Base-by-base conservation (phyloP, 2,113 vertebrate genomes). In the Verasper variegatus region DNA sequence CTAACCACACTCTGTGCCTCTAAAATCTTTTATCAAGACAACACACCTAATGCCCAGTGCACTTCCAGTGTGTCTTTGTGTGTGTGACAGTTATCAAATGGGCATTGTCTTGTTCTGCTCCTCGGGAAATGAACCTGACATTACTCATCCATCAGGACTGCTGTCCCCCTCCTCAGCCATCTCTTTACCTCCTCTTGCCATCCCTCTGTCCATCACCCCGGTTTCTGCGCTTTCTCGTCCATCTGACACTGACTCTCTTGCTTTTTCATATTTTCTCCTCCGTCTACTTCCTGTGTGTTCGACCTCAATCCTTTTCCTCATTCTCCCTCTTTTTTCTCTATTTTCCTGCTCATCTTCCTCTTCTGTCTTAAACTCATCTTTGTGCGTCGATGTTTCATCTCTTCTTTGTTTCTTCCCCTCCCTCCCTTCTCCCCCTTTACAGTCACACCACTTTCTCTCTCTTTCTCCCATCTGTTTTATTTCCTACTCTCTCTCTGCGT, bases 71-170 rank as follows among this genome's bases (percentile, higher is more conserved):
- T 81, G 68, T 71, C 70, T 82, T 60, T 80, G 42, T 80, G 45
- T 85, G 62, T 81, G 58, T 74, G 85, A 81, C 73, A 63, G 75
- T 83, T 87, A 82, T 89, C 85, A 88, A 92, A 90, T 84, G 67
- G 81, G 81, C 75, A 83, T 82, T 83, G 86, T 92, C 87, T 89
- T 89, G 68, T 83, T 74, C 79, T 84, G 63, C 59, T 87, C 54
- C 83, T 80, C 84, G 70, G 86, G 91, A 92, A 90, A 91, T 92
- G 65, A 88, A 87, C 77, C 88, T 89, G 91, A 88, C 90, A 90
- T 90, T 51, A 88, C 81, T 81, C 89, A 87, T 92, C 89, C 78
- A 82, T 92, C 86, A 90, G 18, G 27, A 80, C 37, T 13, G 42
- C 71, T 72, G 80, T 80, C 77, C 70, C 64, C 69, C 71, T 47